Conservation (phyloP, 2,888 invertebrate species). For the Ophion ellenae region DNA sequence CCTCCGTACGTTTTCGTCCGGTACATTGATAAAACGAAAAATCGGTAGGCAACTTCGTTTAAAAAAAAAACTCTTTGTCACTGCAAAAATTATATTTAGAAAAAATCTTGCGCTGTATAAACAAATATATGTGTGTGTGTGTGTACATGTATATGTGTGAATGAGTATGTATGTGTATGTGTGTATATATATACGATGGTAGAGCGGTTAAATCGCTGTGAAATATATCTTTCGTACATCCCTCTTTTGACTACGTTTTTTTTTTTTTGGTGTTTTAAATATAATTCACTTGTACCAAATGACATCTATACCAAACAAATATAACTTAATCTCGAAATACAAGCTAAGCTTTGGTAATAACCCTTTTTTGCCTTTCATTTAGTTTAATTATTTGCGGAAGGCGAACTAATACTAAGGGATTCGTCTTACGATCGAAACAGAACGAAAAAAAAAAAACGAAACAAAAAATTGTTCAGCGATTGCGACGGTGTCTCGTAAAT, state of each 20-base stretch:
- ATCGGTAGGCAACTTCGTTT: slow-evolving; percentile 59
- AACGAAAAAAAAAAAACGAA: slow-evolving; percentile 66
- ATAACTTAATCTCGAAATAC: slow-evolving; percentile 54
- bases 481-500: slow-evolving; percentile 34
- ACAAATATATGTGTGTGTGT: slow-evolving; percentile 9
- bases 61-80: slow-evolving; percentile 32
- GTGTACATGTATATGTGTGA: not conserved
- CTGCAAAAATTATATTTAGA: slow-evolving; percentile 36
- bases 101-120: slow-evolving; percentile 30
- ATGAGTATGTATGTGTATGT: slow-evolving; percentile 6
- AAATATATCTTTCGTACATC: slow-evolving; percentile 13
- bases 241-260: not conserved
- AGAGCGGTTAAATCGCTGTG: slow-evolving; percentile 15
- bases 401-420: slow-evolving; percentile 27
- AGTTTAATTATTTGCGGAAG: slow-evolving; percentile 45
- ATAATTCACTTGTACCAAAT: slow-evolving; percentile 35
- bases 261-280: not conserved
- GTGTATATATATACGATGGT: not conserved
- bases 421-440: slow-evolving; percentile 26
- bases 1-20: slow-evolving; percentile 51
- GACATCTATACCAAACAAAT: slow-evolving; percentile 44
- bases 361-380: slow-evolving; percentile 12
- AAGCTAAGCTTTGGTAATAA: slow-evolving; percentile 62
- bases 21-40: slow-evolving; percentile 43
- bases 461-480: slow-evolving; percentile 59